Conservation (phyloP, 2,888 invertebrate species). For the Mythimna vitellina region DNA sequence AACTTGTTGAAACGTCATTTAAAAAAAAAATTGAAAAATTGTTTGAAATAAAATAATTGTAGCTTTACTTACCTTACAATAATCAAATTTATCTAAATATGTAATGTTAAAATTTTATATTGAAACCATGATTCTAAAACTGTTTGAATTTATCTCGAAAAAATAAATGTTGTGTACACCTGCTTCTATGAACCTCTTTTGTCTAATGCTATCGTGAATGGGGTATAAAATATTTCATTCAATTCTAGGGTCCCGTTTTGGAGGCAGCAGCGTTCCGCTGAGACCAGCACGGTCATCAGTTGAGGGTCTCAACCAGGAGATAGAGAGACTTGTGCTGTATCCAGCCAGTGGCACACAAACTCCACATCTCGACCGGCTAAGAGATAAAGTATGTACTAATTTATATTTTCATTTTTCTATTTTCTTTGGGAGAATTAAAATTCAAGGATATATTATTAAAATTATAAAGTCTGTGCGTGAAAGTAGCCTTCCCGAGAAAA, state of each 20-base stretch:
- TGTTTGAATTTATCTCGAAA: no score
- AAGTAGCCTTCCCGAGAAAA: neutral
- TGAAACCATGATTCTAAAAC: no score
- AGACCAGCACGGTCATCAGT: conserved; percentile 95
- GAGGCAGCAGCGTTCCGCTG: conserved; percentile 87
- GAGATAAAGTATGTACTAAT: conserved; percentile 90
- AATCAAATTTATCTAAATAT: no score
- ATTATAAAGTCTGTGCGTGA: neutral
- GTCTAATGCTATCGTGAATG: no score
- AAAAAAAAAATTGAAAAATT: no score
- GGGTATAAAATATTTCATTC: neutral
- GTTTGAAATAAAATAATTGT: no score
- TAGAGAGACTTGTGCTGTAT: conserved; percentile 94
- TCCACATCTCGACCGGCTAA: conserved; percentile 87
- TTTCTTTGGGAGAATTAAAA: neutral
- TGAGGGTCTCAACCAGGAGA: conserved; percentile 96
- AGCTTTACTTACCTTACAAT: no score
- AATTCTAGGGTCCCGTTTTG: conserved; percentile 84
- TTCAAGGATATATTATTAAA: neutral
- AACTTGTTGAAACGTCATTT: no score
- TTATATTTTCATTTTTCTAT: neutral
- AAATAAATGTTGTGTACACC: no score
- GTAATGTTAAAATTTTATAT: no score
- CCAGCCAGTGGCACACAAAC: conserved; percentile 89
- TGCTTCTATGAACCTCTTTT: no score